phyloP scores from a whole-genome alignment of 1,140 invertebrate genomes.

The Rhizoglyphus robini region DNA sequence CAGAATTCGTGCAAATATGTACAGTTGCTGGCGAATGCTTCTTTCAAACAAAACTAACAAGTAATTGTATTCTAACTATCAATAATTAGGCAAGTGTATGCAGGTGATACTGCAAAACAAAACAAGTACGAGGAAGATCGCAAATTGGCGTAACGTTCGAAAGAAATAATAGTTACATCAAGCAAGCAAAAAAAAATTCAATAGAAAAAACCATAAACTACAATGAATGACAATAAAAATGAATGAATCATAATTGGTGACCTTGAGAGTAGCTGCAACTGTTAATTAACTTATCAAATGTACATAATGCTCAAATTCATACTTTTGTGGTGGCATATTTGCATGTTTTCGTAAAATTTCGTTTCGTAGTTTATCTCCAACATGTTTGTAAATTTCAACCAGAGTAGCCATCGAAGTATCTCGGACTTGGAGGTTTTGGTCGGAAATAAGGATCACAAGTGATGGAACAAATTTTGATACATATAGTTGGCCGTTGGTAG shows the following conservation, averaged over 20 bases:
- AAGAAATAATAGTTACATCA: background rate
- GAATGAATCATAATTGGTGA: slow-evolving; percentile 10
- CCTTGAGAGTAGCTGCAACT: background rate
- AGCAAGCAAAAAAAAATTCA: background rate
- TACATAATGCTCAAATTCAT: slow-evolving; percentile 30
- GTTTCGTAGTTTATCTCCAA: slow-evolving; percentile 68
- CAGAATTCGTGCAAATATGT: too few species aligned
- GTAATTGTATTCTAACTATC: too few species aligned
- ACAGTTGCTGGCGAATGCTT: too few species aligned
- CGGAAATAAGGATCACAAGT: slow-evolving; percentile 18
- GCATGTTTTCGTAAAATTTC: slow-evolving; percentile 65
- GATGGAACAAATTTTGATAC: slow-evolving; percentile 16
- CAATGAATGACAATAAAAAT: background rate
- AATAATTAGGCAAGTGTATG: too few species aligned
- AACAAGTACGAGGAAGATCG: background rate
- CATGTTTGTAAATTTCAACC: slow-evolving; percentile 80
- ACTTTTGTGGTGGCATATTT: slow-evolving; percentile 57
- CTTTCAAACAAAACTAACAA: too few species aligned
- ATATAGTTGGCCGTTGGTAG: background rate
- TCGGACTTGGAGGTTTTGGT: slow-evolving; percentile 37
- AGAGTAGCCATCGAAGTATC: slow-evolving; percentile 71
- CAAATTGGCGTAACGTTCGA: background rate
- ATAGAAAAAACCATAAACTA: background rate
- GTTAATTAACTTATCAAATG: background rate
- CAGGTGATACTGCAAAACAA: too few species aligned